Percentiles rank a stretch among this genome's conserved stretches.
These are phyloP conservation scores for Frankliniella intonsa DNA, from an alignment of 2,888 invertebrate species.

Conservation along the genomic window DNA sequence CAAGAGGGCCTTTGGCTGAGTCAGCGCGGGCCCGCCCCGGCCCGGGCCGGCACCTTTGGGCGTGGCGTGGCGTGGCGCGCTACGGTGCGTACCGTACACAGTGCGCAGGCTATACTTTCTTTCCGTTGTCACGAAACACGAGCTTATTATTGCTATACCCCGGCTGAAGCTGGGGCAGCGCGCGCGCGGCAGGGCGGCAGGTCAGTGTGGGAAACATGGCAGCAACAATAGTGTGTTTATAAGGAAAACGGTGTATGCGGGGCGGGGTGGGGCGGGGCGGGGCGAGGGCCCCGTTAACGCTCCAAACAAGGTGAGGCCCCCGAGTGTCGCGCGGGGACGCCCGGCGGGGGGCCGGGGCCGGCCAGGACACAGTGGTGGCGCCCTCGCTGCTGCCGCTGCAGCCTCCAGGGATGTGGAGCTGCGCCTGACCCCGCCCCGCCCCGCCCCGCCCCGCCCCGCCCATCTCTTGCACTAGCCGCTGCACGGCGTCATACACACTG, in stretches of 20 bases:
- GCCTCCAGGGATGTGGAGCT: background rate
- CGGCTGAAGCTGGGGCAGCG: background rate
- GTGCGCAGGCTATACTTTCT: no score
- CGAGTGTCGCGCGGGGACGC: no score
- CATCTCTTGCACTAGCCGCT: no score
- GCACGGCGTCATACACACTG: no score
- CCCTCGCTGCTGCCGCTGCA: background rate
- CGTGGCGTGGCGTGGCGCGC: background rate
- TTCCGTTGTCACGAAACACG: constrained; percentile 13
- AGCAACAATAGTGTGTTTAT: background rate
- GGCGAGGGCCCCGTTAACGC: no score
- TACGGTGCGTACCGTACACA: no score
- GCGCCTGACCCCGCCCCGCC: background rate
- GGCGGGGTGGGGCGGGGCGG: no score
- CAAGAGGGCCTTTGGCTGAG: background rate
- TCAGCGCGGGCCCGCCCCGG: background rate
- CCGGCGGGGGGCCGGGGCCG: no score
- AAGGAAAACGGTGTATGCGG: background rate
- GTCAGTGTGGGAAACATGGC: background rate
- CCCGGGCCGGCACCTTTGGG: background rate
- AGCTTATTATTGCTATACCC: background rate
- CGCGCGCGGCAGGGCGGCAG: background rate
- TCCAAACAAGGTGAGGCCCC: no score
- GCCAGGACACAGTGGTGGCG: no score
- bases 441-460: background rate